phyloP scores from a whole-genome alignment of 1,140 invertebrate genomes.

The Drosophila ficusphila region DNA sequence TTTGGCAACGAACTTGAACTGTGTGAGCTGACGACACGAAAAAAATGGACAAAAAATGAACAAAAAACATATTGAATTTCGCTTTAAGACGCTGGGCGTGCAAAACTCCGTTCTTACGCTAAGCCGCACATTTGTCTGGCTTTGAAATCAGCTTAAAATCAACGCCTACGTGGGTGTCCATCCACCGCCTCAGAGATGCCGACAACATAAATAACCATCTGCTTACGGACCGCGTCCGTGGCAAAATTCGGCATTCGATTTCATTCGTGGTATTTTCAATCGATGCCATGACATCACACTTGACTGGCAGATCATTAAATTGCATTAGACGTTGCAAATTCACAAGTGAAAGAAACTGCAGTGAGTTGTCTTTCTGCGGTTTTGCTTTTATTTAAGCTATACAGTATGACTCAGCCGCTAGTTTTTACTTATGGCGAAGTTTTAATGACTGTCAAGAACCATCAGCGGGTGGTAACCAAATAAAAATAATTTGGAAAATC shows the following conservation, averaged over 20 bases:
- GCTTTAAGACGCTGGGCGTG: slow-evolving; percentile 44
- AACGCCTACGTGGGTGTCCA: slow-evolving; percentile 78
- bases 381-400: slow-evolving; percentile 5
- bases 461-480: slow-evolving; percentile 24
- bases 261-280: slow-evolving; percentile 41
- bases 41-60: slow-evolving; percentile 26
- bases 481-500: slow-evolving; percentile 27
- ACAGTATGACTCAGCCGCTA: slow-evolving; percentile 15
- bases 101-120: slow-evolving; percentile 69
- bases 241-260: slow-evolving; percentile 67
- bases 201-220: slow-evolving; percentile 60
- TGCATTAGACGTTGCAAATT: slow-evolving; percentile 40
- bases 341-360: slow-evolving; percentile 15
- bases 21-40: slow-evolving; percentile 38
- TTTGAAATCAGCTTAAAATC: slow-evolving; percentile 83
- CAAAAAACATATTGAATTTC: slow-evolving; percentile 68
- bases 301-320: slow-evolving; percentile 23
- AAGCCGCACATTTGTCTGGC: slow-evolving; percentile 78
- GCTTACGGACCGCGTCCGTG: slow-evolving; percentile 57
- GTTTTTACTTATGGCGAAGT: slow-evolving; percentile 14
- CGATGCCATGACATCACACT: slow-evolving; percentile 54
- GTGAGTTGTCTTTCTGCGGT: slow-evolving; percentile 6
- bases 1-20: slow-evolving; percentile 67
- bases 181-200: slow-evolving; percentile 20
- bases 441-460: slow-evolving; percentile 23